These are phyloP conservation scores for Bubo bubo DNA, from an alignment of 2,113 vertebrate genomes.

Conservation along the genomic window DNA sequence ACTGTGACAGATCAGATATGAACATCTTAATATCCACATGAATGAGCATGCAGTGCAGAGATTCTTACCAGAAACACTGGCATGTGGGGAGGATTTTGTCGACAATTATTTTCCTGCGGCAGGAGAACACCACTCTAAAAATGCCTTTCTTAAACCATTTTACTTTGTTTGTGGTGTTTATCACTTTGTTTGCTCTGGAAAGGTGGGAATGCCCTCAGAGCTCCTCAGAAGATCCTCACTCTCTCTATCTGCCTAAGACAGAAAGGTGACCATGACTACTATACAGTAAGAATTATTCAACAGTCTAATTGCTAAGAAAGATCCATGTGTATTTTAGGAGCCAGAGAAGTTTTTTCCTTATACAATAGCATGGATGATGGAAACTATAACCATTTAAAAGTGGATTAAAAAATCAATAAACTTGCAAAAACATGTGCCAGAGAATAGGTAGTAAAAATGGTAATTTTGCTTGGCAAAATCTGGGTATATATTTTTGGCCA, in stretches of 20 bases:
- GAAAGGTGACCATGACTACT: not conserved
- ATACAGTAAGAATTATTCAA: not conserved
- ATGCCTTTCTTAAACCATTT: not conserved
- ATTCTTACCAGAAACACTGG: not conserved
- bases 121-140: not conserved
- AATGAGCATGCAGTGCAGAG: rapidly evolving
- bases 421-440: not conserved
- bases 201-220: not conserved
- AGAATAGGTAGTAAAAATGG: not conserved
- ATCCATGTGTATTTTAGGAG: not conserved
- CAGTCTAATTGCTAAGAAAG: not conserved
- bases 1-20: too few species aligned
- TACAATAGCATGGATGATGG: not conserved
- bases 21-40: not conserved
- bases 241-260: not conserved
- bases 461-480: not conserved
- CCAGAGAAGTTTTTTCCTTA: not conserved
- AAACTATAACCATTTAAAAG: not conserved
- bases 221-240: not conserved
- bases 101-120: not conserved
- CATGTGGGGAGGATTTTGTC: rapidly evolving
- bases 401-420: not conserved
- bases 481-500: not conserved
- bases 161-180: not conserved
- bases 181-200: not conserved